A percentile compares a stretch with the other conserved stretches of the same genome.
Conservation (phyloP, 2,888 invertebrate genomes). For the Pheosia tremula region DNA sequence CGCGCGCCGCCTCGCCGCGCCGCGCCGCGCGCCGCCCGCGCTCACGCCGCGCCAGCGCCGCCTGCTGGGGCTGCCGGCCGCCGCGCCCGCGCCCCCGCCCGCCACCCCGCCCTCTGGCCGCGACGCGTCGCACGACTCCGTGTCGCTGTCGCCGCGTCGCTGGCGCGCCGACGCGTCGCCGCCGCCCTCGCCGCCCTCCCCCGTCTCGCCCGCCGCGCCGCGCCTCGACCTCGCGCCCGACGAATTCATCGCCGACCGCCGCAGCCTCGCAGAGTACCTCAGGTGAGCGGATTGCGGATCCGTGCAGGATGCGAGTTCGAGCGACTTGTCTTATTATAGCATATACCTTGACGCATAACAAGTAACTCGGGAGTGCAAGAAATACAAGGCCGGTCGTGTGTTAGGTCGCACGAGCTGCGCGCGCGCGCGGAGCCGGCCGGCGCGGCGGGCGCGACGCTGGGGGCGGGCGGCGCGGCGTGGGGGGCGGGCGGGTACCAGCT, state of each 20-base stretch:
- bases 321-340: too few species aligned
- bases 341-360: too few species aligned
- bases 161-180: slow-evolving; percentile 50
- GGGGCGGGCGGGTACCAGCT: slow-evolving; percentile 74
- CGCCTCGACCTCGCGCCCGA: slow-evolving; percentile 35
- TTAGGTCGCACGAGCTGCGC: slow-evolving; percentile 16
- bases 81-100: slow-evolving; percentile 68
- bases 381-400: slow-evolving; percentile 30
- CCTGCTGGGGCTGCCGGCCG: slow-evolving; percentile 71
- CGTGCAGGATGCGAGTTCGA: too few species aligned
- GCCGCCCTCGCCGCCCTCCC: slow-evolving; percentile 66
- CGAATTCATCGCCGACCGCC: slow-evolving; percentile 50
- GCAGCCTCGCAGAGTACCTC: slow-evolving; percentile 80
- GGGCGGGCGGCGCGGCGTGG: slow-evolving; percentile 57
- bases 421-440: slow-evolving; percentile 10
- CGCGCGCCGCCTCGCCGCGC: slow-evolving; percentile 17
- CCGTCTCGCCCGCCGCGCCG: slow-evolving; percentile 25
- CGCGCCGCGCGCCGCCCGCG: slow-evolving; percentile 46
- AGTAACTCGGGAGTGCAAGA: slow-evolving; percentile 34
- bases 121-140: neutral
- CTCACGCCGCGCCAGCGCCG: slow-evolving; percentile 62
- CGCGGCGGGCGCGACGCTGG: slow-evolving; percentile 11
- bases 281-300: slow-evolving; percentile 72
- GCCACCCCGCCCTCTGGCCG: neutral
- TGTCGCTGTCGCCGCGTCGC: slow-evolving; percentile 82